phyloP scores from a whole-genome alignment of 2,888 invertebrate genomes.

The Ormyrus nitidulus region DNA sequence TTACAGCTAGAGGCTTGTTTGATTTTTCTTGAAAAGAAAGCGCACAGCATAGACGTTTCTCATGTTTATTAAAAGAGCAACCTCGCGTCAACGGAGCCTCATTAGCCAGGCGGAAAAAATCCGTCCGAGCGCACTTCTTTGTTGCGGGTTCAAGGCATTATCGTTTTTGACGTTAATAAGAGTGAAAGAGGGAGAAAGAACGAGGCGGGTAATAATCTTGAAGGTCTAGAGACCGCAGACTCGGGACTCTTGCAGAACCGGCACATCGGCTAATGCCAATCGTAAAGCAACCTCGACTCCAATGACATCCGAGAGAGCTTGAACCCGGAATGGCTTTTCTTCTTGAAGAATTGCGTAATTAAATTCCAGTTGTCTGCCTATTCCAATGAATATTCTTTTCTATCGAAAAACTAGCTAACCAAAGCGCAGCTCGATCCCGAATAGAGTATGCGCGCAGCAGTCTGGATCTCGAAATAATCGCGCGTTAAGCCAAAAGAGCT shows the following conservation, averaged over 20 bases:
- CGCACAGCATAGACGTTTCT: constrained; percentile 33
- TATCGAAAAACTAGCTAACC: no score
- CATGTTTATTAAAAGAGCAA: not conserved
- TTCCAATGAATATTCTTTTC: no score
- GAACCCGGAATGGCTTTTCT: no score
- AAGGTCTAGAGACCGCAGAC: constrained; percentile 9
- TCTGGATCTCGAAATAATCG: no score
- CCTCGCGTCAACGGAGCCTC: constrained; percentile 11
- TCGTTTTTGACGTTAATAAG: constrained; percentile 31
- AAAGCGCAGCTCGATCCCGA: not conserved
- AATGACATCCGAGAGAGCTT: no score
- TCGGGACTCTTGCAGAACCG: constrained; percentile 1
- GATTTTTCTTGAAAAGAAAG: not conserved
- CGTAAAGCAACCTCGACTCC: not conserved
- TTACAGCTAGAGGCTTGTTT: not conserved
- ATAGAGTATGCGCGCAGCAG: not conserved
- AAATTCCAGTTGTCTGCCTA: no score
- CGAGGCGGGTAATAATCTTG: constrained; percentile 29
- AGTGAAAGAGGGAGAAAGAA: constrained; percentile 1
- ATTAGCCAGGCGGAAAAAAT: constrained; percentile 16
- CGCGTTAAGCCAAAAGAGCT: not conserved
- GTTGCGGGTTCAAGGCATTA: constrained; percentile 32
- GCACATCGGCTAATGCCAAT: constrained; percentile 18
- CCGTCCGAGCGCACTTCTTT: constrained; percentile 33
- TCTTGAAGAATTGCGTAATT: no score